Conservation (phyloP, 2,113 vertebrate genomes). For the Cairina moschata region DNA sequence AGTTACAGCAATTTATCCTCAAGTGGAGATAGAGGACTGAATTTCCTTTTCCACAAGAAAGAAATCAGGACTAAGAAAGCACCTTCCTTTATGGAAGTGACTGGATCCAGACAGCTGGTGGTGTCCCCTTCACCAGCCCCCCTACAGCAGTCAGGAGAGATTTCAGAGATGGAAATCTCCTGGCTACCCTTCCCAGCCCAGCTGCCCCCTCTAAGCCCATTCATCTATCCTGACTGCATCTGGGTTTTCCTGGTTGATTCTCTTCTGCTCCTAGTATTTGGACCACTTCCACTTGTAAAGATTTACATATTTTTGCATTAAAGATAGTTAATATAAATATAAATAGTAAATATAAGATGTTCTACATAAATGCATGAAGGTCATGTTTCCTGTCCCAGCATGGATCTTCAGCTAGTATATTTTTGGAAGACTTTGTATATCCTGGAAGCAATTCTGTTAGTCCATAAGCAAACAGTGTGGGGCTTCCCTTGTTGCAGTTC, state of each 20-base stretch:
- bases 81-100: background rate
- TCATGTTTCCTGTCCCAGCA: rapidly evolving
- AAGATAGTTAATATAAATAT: background rate
- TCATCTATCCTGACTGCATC: background rate
- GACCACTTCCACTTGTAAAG: background rate
- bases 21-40: background rate
- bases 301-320: background rate
- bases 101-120: background rate
- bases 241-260: background rate
- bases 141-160: background rate
- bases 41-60: background rate
- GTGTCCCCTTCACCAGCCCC: background rate
- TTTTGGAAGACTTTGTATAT: background rate
- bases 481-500: rapidly evolving
- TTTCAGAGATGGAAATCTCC: background rate
- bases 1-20: background rate
- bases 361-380: background rate
- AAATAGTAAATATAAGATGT: background rate
- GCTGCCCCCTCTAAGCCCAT: background rate
- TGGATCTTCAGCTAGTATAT: background rate
- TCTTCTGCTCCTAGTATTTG: background rate
- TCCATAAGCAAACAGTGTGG: background rate
- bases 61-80: background rate
- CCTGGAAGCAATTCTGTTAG: background rate
- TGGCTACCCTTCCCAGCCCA: background rate